These are phyloP conservation scores for Phania funesta DNA, from an alignment of 2,888 invertebrate species.

Conservation along the genomic window DNA sequence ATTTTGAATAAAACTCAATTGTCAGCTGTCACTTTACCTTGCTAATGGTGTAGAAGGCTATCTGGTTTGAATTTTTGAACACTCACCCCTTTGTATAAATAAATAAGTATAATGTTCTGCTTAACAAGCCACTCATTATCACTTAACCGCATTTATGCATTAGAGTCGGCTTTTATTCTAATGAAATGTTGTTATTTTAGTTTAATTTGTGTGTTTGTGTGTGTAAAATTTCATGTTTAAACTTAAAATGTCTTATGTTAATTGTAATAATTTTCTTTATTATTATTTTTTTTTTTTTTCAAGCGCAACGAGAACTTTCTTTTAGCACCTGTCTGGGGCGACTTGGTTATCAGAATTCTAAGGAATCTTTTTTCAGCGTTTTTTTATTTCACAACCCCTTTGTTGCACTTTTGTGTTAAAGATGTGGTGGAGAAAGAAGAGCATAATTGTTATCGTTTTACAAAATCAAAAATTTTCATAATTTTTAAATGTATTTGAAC, in stretches of 20 bases:
- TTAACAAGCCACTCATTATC: not conserved
- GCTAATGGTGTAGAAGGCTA: no score
- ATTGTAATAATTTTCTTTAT: slow-evolving; percentile 49
- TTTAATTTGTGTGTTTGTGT: not conserved
- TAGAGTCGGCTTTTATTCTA: not conserved
- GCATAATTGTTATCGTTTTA: slow-evolving; percentile 39
- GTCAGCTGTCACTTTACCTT: no score
- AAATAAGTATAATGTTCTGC: no score
- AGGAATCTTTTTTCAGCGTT: slow-evolving; percentile 21
- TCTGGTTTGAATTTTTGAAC: no score
- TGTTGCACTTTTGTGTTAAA: not conserved
- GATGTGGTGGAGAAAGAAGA: not conserved
- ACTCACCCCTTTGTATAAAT: no score
- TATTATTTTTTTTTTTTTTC: not conserved
- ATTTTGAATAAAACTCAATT: no score
- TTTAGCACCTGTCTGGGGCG: slow-evolving; percentile 50
- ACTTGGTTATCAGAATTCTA: slow-evolving; percentile 19
- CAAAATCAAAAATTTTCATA: slow-evolving; percentile 55
- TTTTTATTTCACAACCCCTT: slow-evolving; percentile 2
- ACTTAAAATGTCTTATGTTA: slow-evolving; percentile 26
- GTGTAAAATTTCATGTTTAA: not conserved
- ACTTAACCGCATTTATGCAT: not conserved
- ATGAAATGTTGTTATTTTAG: not conserved
- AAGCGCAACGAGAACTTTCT: slow-evolving; percentile 33
- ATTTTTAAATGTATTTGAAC: slow-evolving; percentile 36